Evolutionary conservation across 2,797 vertebrate genomes (phyloP).

Genomic region (Champsocephalus gunnari): DNA sequence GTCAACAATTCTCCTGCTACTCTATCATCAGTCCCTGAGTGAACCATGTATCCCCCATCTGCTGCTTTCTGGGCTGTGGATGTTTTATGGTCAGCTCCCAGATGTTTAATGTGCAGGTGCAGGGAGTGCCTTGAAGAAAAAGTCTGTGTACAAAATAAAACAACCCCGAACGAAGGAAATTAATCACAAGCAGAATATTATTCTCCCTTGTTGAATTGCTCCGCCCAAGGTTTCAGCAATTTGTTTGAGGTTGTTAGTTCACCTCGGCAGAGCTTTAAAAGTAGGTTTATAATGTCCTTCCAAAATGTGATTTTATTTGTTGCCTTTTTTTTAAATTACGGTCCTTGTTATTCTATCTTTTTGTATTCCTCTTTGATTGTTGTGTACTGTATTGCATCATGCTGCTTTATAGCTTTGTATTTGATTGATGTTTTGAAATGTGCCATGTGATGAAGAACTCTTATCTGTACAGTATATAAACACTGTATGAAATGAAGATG

Average conservation of each 20-base stretch:
- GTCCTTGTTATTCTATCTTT: background rate
- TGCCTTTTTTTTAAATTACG: background rate
- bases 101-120: constrained; percentile 17
- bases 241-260: background rate
- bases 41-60: constrained; percentile 46
- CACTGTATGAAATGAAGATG: background rate
- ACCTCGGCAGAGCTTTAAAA: background rate
- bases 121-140: constrained; percentile 4
- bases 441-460: background rate
- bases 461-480: background rate
- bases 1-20: constrained; percentile 27
- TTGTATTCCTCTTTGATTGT: background rate
- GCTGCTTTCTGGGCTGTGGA: constrained; percentile 17
- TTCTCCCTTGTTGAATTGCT: constrained; percentile 2
- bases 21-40: constrained; percentile 37
- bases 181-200: constrained; percentile 4
- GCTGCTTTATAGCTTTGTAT: background rate
- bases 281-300: background rate
- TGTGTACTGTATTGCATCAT: background rate
- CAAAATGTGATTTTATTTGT: background rate
- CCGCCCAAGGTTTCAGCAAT: background rate
- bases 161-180: constrained; percentile 15
- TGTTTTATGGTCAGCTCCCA: constrained; percentile 40
- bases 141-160: constrained; percentile 9
- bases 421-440: background rate